phyloP scores from a whole-genome alignment of 2,888 invertebrate genomes.

The Aproaerema taeniolella region DNA sequence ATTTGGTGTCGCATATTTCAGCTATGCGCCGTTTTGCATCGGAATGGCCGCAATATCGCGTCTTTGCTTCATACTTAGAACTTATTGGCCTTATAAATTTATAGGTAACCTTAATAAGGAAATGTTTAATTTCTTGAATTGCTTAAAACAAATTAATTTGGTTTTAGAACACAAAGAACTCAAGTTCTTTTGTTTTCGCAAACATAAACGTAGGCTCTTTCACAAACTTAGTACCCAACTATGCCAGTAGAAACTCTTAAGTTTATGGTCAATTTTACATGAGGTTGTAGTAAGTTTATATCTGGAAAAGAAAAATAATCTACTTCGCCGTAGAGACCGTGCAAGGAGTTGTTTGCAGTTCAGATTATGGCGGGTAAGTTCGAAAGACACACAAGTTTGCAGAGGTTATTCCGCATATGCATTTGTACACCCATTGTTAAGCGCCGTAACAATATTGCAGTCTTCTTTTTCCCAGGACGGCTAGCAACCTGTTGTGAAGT shows the following conservation, averaged over 20 bases:
- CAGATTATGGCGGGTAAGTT: not conserved
- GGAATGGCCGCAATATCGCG: slow-evolving; percentile 53
- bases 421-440: slow-evolving; percentile 1
- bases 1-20: slow-evolving; percentile 69
- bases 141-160: not conserved
- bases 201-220: too few species aligned
- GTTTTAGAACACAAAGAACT: not conserved
- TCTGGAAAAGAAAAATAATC: too few species aligned
- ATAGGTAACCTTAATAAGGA: not conserved
- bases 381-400: not conserved
- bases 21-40: slow-evolving; percentile 54
- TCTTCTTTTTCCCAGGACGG: slow-evolving; percentile 34
- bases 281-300: too few species aligned
- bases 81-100: slow-evolving; percentile 6
- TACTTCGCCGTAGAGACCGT: slow-evolving; percentile 19
- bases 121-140: not conserved
- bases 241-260: too few species aligned
- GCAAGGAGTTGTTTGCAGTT: slow-evolving; percentile 10
- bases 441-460: slow-evolving; percentile 18
- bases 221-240: too few species aligned
- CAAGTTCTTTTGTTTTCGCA: too few species aligned
- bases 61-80: slow-evolving; percentile 12
- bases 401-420: not conserved
- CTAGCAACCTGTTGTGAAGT: slow-evolving; percentile 66
- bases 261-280: too few species aligned